A percentile compares a stretch with the other conserved stretches of the same genome.
Conservation (phyloP, 2,797 vertebrate species). For the Lophotriccus pileatus region DNA sequence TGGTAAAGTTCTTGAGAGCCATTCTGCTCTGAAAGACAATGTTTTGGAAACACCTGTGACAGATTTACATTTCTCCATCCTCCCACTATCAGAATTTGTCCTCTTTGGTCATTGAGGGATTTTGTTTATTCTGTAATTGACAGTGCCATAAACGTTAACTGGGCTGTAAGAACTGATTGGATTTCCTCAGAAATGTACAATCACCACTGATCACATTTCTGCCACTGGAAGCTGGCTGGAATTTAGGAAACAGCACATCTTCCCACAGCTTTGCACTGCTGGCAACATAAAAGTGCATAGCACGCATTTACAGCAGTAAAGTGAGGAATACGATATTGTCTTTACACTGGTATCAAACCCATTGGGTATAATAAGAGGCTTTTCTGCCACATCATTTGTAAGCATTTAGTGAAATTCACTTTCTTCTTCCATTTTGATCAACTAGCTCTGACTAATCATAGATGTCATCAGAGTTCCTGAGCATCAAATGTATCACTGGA, state of each 20-base stretch:
- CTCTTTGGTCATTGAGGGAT: background rate
- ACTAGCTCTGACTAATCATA: background rate
- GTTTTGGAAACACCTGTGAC: background rate
- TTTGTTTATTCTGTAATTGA: slow-evolving; percentile 13
- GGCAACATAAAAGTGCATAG: background rate
- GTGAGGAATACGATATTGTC: background rate
- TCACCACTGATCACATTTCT: background rate
- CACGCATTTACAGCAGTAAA: background rate
- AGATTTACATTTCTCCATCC: fast-evolving
- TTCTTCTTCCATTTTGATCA: background rate
- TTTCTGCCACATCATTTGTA: background rate
- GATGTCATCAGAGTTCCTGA: background rate
- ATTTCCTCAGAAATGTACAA: background rate
- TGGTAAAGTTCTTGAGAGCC: background rate
- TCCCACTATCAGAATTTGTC: background rate
- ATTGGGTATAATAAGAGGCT: background rate
- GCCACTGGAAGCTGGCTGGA: background rate
- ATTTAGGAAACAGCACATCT: background rate
- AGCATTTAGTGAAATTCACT: background rate
- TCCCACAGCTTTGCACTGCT: background rate
- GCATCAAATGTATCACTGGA: background rate
- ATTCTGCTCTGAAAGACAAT: background rate
- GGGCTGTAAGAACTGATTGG: background rate
- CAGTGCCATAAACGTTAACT: background rate
- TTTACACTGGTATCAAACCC: background rate